Base-by-base conservation (phyloP, 2,113 vertebrate genomes). In the Colistium nudipinnis region DNA sequence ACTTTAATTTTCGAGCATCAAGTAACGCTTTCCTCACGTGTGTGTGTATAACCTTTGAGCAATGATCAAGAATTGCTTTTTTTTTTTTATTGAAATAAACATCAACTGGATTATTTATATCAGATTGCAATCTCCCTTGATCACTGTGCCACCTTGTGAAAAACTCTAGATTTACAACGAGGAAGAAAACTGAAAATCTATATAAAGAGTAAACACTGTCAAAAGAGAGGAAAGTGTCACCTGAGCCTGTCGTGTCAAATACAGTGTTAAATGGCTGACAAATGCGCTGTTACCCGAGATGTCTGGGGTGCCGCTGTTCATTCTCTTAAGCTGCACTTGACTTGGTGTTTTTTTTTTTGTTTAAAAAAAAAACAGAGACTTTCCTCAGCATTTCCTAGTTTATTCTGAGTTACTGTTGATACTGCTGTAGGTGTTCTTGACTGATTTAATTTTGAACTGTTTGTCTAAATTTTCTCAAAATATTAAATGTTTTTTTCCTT, bases 251-350 rank as follows among this genome's bases (percentile, higher is more conserved):
- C 48, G 36, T 70, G 83, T 74, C 20, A 67, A 63, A 57, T 10
- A 76, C 74, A 54, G 70, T 74, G 82, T 73, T 75, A 76, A 60
- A 41, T 77, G 35, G 35, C 24, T 24, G 64, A 45, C 75, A 70
- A 62, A 49, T 39, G 62, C 31, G 13, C 36, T 54, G 84, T 79
- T 68, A 90, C 81, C 70, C 65, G 84, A 90, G 85, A 78, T 36
- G 57, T 39, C 35, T 9, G 14, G 39, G 56, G 43, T 39, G 36
- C 24, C 44, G 28, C 62, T 22, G 35, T 38, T 31, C 48, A 65
- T 69, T 35, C 56, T 22, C 22, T 27, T 61, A 1, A 17, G 27
- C 61, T 60, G 60, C 4, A 61, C 35, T 63, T 25, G 43, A 57
- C n/a, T 57, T 14, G 53, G 27, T 44, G 30, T 45, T 57, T 48